phyloP scores from a whole-genome alignment of 2,113 vertebrate genomes.

The Nesogale talazaci region DNA sequence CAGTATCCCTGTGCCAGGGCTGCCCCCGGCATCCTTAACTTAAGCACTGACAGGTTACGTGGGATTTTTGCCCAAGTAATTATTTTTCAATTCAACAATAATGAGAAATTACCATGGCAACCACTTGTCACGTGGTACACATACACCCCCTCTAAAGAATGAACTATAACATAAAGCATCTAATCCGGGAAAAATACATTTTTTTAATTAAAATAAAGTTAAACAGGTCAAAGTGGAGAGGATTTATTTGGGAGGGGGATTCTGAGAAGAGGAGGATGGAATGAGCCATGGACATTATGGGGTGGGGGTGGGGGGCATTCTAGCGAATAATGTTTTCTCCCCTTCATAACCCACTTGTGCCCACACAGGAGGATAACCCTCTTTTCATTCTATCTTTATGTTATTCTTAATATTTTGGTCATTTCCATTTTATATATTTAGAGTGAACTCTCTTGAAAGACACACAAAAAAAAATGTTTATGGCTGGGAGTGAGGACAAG shows the following conservation, averaged over 20 bases:
- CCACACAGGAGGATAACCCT: neutral
- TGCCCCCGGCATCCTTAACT: slow-evolving; percentile 89
- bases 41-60: slow-evolving; percentile 90
- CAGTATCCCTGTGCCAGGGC: slow-evolving; percentile 80
- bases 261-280: slow-evolving; percentile 51
- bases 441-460: neutral
- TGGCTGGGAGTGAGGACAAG: neutral
- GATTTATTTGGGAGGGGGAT: slow-evolving; percentile 1
- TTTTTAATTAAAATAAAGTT: slow-evolving; percentile 81
- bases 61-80: slow-evolving; percentile 91
- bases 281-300: neutral
- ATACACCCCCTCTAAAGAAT: slow-evolving; percentile 85
- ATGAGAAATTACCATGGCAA: slow-evolving; percentile 94
- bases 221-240: slow-evolving; percentile 77
- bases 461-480: accelerated
- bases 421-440: neutral
- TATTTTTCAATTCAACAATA: slow-evolving; percentile 93
- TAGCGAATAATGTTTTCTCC: neutral
- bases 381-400: neutral
- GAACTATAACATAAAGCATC: slow-evolving; percentile 81
- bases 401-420: neutral
- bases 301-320: neutral
- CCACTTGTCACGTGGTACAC: slow-evolving; percentile 85
- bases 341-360: neutral
- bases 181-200: slow-evolving; percentile 82